phyloP scores from a whole-genome alignment of 92 coral and sea anemone genomes.

The Palythoa caribaeorum region DNA sequence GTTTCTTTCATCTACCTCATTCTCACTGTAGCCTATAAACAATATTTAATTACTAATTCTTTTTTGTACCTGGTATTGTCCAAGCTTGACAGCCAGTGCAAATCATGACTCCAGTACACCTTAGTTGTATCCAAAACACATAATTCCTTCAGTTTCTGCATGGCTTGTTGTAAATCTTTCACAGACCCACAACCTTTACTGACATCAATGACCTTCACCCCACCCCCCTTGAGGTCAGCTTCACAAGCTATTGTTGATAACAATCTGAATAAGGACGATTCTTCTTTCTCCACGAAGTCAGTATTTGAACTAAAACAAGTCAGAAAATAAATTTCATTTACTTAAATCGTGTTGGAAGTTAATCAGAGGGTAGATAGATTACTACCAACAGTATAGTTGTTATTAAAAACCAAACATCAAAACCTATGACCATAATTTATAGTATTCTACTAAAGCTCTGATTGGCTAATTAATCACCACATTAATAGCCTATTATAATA shows the following conservation, averaged over 20 bases:
- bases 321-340: too few relatives aligned
- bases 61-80: slow-evolving; percentile 81
- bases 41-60: too few relatives aligned
- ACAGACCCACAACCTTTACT: slow-evolving; percentile 79
- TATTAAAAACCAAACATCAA: too few relatives aligned
- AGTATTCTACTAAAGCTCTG: too few relatives aligned
- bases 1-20: neutral
- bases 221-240: slow-evolving; percentile 73
- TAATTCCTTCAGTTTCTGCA: slow-evolving; percentile 79
- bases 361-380: too few relatives aligned
- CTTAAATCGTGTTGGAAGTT: neutral
- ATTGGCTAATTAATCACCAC: too few relatives aligned
- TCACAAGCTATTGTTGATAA: slow-evolving; percentile 77
- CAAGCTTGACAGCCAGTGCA: slow-evolving; percentile 89
- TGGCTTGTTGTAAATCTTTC: slow-evolving; percentile 78
- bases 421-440: too few relatives aligned
- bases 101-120: slow-evolving; percentile 87
- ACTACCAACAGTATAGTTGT: too few relatives aligned
- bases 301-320: slow-evolving; percentile 77
- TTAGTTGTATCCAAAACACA: slow-evolving; percentile 91
- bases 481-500: too few relatives aligned
- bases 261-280: slow-evolving; percentile 81
- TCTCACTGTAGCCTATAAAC: neutral
- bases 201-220: slow-evolving; percentile 82
- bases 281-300: slow-evolving; percentile 89